Evolutionary conservation across 2,888 invertebrate genomes (phyloP).

Genomic region (Operophtera brumata): DNA sequence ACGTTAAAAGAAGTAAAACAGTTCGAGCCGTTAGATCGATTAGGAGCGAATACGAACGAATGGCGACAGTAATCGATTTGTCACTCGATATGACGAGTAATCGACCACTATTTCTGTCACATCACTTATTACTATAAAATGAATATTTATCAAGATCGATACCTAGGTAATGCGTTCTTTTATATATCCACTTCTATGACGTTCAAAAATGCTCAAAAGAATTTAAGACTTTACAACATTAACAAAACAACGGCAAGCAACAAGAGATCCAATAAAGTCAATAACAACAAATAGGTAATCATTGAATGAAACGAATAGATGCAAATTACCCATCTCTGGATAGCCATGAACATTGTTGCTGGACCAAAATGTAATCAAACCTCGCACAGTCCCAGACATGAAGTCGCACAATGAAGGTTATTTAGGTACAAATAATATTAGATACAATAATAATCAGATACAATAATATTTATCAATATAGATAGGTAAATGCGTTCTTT

Average conservation of each 20-base stretch:
- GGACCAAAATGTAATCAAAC: slow-evolving; percentile 5
- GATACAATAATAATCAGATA: no score
- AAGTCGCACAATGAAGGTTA: slow-evolving; percentile 13
- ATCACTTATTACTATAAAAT: slow-evolving; percentile 21
- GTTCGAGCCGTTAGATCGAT: slow-evolving; percentile 43
- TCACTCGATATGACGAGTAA: slow-evolving; percentile 35
- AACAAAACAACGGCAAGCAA: no score
- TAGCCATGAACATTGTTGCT: background rate
- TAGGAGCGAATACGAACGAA: slow-evolving; percentile 34
- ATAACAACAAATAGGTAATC: no score
- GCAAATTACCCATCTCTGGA: no score
- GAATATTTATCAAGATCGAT: slow-evolving; percentile 12
- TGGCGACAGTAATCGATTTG: slow-evolving; percentile 40
- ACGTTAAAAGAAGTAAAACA: slow-evolving; percentile 19
- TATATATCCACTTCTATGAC: no score
- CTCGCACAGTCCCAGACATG: slow-evolving; percentile 2
- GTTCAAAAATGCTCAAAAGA: no score
- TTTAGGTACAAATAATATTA: no score
- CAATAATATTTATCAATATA: slow-evolving; percentile 14
- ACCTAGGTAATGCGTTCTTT: background rate
- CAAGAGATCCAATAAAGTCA: no score
- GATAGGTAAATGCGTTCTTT: background rate
- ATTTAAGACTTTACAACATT: no score
- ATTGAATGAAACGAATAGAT: no score
- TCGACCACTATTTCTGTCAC: slow-evolving; percentile 39